These are phyloP conservation scores for Littorina saxatilis DNA, from an alignment of 1,140 invertebrate species.

Conservation along the genomic window DNA sequence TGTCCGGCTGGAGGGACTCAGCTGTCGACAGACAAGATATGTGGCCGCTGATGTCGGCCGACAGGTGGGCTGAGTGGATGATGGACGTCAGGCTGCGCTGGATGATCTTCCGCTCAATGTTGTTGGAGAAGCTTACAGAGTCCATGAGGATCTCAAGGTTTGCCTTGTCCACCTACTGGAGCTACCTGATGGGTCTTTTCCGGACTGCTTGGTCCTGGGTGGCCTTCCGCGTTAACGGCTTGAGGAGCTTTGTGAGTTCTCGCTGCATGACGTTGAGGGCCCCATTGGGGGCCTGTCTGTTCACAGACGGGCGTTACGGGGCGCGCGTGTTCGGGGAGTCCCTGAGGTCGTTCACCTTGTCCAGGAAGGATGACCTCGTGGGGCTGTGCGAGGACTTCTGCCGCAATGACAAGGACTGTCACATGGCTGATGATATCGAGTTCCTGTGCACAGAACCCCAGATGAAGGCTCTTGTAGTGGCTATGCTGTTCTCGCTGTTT, in stretches of 20 bases:
- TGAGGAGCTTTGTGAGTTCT: not conserved
- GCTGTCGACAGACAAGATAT: not conserved
- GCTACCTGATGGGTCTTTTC: too few relatives aligned
- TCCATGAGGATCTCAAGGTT: too few relatives aligned
- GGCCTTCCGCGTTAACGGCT: not conserved
- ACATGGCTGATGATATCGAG: not conserved
- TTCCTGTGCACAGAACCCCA: not conserved
- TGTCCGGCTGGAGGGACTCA: not conserved
- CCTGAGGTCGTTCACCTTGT: not conserved
- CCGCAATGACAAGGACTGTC: not conserved
- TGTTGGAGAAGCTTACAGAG: not conserved
- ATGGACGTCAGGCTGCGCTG: not conserved
- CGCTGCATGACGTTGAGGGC: too few relatives aligned
- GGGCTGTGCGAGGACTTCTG: not conserved
- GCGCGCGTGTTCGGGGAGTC: not conserved
- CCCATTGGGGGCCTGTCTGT: too few relatives aligned
- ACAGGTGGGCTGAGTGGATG: not conserved
- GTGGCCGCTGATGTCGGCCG: not conserved
- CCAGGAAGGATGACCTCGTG: not conserved
- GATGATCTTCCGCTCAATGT: not conserved
- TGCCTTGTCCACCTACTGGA: too few relatives aligned
- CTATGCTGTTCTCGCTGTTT: not conserved
- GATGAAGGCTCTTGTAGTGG: conserved; percentile 19
- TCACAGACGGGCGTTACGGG: too few relatives aligned
- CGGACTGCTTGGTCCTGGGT: too few relatives aligned